Base-by-base conservation (phyloP, 2,888 invertebrate genomes). In the Venusia cambrica region DNA sequence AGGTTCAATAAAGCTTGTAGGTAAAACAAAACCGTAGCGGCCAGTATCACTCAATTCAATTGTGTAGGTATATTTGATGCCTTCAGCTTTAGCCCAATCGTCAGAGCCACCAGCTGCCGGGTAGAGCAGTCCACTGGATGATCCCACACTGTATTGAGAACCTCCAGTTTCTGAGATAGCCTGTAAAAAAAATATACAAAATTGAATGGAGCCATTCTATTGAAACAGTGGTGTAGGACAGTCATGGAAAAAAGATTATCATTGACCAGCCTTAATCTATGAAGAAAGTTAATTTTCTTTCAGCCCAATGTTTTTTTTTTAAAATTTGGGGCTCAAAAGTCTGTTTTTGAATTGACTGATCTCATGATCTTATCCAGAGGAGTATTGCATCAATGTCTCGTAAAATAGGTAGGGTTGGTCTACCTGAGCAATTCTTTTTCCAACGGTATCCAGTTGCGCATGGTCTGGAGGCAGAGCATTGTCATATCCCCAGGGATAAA, bases 21-120 rank as follows among this genome's bases (percentile, higher is more conserved):
- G 97, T 29, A 97, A 73, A n/a, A 97, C 81, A 66, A 97, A 98
- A 1, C 97, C 97, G 64, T 92, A 91, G 34, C 90, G 88, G 0
- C 97, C 97, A 1, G 90, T 92, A 71, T 97, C 97, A 30, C 95
- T 90, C 31, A 97, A 89, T 83, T 98, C 97, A 35, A 97, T 89
- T 0, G 97, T 97, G 77, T 94, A 97, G 1, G 96, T 80, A 68
- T 97, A 97, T 68, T 96, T 96, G 45, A 97, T 92, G 4, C 92
- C 91, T 18, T 89, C 85, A 1, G 94, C 94, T 73, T 97, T 96
- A 3, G 96, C 97, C 95, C 97, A 97, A 72, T 97, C 97, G 57
- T 95, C 95, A 0, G 95, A 93, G 5, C 94, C 94, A 1, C 95
- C 95, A 13, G 93, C 81, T 1, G 94, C 94, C 1, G 95, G 92